Percentiles rank a stretch among this genome's conserved stretches.
These are phyloP conservation scores for Microtus californicus DNA, from an alignment of 2,797 vertebrate species.

Conservation along the genomic window DNA sequence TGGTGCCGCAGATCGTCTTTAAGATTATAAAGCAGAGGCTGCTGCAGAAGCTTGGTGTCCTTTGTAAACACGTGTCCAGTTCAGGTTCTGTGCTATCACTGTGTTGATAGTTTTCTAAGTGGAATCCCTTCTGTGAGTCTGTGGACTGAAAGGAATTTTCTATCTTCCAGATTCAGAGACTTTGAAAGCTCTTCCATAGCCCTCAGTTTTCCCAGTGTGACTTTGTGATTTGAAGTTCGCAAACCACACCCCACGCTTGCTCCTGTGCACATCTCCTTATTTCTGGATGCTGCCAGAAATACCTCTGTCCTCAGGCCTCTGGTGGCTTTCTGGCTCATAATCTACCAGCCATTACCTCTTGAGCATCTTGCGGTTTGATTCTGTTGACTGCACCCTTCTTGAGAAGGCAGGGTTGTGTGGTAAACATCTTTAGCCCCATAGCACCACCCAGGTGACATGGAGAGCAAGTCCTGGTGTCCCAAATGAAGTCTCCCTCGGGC, in stretches of 20 bases:
- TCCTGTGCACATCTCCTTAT: not conserved
- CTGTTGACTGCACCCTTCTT: not conserved
- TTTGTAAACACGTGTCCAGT: not conserved
- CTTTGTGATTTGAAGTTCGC: not conserved
- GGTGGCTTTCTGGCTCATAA: not conserved
- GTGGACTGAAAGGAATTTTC: slow-evolving; percentile 41
- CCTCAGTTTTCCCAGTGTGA: slow-evolving; percentile 5
- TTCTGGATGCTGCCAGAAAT: not conserved
- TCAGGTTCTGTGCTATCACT: not conserved
- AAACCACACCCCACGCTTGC: not conserved
- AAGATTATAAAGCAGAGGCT: not conserved
- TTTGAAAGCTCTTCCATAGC: slow-evolving; percentile 10
- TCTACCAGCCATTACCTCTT: not conserved
- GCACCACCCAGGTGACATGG: not conserved
- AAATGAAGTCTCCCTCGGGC: not conserved
- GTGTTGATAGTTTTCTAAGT: slow-evolving; percentile 16
- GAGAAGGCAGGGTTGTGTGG: not conserved
- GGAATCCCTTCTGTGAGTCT: not conserved
- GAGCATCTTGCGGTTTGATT: not conserved
- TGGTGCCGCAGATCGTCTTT: not conserved
- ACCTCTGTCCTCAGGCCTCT: not conserved
- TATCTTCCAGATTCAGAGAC: slow-evolving; percentile 52
- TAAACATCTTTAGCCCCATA: not conserved
- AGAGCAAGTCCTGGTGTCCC: not conserved
- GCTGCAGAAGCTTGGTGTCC: not conserved